Evolutionary conservation across 2,888 invertebrate species (phyloP), one percentile per base, ranked within the genome.

Genomic region (Tipula helvola): DNA sequence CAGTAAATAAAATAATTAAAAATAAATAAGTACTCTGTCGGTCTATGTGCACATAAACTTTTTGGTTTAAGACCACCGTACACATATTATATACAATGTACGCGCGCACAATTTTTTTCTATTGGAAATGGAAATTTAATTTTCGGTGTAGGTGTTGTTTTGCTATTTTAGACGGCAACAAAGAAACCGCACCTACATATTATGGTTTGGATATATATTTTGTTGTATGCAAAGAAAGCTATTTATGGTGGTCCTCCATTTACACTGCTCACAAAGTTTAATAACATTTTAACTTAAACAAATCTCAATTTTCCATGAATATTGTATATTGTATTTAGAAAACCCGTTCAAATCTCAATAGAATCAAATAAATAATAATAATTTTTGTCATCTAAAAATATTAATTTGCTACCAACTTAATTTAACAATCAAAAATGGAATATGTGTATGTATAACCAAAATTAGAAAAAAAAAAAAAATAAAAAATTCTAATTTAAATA

Each of bases 391-490:
- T 71, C 28, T 71, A 18, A 57, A 71, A 71, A 28, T 71, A 71
- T 71, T 71, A 71, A 71, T 71, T 71, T 71, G 71, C 71, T 71
- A 71, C 71, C 71, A 71, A 71, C 71, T 71, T 71, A 71, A 71
- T 71, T 71, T 71, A 71, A 71, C 71, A 71, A 71, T 71, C 71
- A n/a, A 71, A 71, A 18, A 28, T 71, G 71, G 71, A 71, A 71
- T 71, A 71, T 71, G n/a, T n/a, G n/a, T n/a, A n/a, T n/a, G n/a
- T n/a, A n/a, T n/a, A n/a, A 28, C 28, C 10, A 71, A 71, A 71
- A 71, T 71, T 71, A 71, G 71, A 71, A 28, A 12, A 28, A 71
- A 71, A 71, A 3, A 44, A 42, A 42, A 42, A 42, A 39, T 39
- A 42, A 42, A 52, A 52, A 7, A 52, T 71, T 71, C 71, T 71